These are phyloP conservation scores for Rhodinocichla rosea DNA, from an alignment of 2,113 vertebrate genomes.

Conservation along the genomic window DNA sequence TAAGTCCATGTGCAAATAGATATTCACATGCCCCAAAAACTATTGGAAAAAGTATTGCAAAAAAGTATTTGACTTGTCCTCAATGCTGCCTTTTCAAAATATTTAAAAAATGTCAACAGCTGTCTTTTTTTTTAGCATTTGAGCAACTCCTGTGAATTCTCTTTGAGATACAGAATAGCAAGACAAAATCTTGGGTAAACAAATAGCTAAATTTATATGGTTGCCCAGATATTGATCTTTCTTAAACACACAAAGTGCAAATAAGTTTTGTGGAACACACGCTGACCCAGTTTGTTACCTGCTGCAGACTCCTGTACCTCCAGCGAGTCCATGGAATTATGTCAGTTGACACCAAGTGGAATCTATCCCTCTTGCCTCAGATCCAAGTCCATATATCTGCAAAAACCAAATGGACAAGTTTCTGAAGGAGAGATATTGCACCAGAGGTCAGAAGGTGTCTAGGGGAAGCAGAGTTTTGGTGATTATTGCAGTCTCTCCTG, in stretches of 20 bases:
- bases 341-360: background rate
- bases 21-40: background rate
- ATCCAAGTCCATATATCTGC: background rate
- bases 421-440: background rate
- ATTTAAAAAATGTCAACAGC: too few relatives aligned
- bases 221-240: background rate
- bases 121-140: background rate
- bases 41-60: background rate
- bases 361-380: fast-evolving
- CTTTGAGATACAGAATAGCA: background rate
- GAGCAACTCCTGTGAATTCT: background rate
- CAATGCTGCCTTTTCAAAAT: background rate
- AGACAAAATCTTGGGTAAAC: background rate
- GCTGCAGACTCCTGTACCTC: background rate
- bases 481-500: background rate
- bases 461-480: background rate
- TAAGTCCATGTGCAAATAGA: background rate
- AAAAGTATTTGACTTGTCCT: background rate
- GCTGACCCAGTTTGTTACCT: background rate
- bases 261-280: background rate
- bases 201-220: background rate
- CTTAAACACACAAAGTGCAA: background rate
- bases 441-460: background rate
- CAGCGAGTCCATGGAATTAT: background rate
- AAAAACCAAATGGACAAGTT: background rate